phyloP scores from a whole-genome alignment of 92 coral and sea anemone genomes.

The Plumapathes pennacea region DNA sequence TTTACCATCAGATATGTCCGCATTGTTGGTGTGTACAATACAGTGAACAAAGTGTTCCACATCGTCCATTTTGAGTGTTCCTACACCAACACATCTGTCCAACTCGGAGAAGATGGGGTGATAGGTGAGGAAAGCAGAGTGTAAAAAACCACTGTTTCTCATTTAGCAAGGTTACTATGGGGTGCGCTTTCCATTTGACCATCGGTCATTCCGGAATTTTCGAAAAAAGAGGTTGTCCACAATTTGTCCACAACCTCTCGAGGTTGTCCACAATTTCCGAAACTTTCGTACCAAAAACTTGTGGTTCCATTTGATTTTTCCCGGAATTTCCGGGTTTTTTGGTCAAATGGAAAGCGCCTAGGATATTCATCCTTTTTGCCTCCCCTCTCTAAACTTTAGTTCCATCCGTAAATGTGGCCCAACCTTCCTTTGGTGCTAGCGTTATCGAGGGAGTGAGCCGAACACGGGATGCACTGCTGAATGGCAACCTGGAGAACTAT shows the following conservation, averaged over 20 bases:
- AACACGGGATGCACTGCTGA: conserved; percentile 93
- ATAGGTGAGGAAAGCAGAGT: conserved; percentile 53
- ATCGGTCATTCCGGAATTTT: too few relatives aligned
- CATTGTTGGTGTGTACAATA: conserved; percentile 81
- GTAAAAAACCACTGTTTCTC: too few relatives aligned
- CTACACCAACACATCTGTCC: conserved; percentile 62
- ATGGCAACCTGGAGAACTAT: conserved; percentile 81
- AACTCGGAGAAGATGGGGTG: conserved; percentile 71
- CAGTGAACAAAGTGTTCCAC: conserved; percentile 92
- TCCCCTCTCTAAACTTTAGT: conserved; percentile 28
- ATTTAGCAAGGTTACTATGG: not conserved
- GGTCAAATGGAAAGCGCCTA: too few relatives aligned
- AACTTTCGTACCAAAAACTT: too few relatives aligned
- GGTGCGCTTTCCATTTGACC: too few relatives aligned
- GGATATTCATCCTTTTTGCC: not conserved
- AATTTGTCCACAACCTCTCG: too few relatives aligned
- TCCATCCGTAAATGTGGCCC: conserved; percentile 81
- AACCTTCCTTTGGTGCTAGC: conserved; percentile 78
- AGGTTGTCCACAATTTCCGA: too few relatives aligned
- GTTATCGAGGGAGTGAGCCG: conserved; percentile 98
- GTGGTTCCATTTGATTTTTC: too few relatives aligned
- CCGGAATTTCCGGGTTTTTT: too few relatives aligned
- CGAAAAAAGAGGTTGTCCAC: too few relatives aligned
- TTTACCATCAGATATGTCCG: conserved; percentile 91
- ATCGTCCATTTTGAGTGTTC: conserved; percentile 95